Conservation (phyloP, 2,113 vertebrate species). For the Boulengerochromis microlepis region DNA sequence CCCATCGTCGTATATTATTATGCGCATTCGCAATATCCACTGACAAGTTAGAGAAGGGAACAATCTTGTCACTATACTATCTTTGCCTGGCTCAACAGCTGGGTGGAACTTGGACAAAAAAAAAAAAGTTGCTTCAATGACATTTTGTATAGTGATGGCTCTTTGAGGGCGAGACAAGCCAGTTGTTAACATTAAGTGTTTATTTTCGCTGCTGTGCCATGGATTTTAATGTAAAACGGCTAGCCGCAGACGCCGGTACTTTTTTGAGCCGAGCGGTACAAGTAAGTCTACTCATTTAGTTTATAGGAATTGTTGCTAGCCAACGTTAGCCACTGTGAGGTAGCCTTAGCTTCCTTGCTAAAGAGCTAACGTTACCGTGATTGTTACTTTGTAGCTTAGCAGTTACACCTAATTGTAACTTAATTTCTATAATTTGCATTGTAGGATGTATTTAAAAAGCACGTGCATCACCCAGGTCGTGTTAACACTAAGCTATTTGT, state of each 20-base stretch:
- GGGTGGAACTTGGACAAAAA: constrained; percentile 47
- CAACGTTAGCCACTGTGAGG: constrained; percentile 3
- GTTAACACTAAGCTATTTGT: not conserved
- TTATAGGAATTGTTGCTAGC: not conserved
- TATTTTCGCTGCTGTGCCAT: constrained; percentile 58
- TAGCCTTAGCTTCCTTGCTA: constrained; percentile 16
- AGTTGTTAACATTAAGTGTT: not conserved
- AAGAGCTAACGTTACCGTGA: not conserved
- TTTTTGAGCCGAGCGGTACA: constrained; percentile 92
- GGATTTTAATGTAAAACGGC: constrained; percentile 92
- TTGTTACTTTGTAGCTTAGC: not conserved
- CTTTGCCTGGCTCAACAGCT: constrained; percentile 59
- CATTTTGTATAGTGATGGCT: constrained; percentile 46
- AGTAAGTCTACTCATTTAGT: constrained; percentile 64
- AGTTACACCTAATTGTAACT: not conserved
- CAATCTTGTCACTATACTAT: not conserved
- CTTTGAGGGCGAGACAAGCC: not conserved
- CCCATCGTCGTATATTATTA: not conserved
- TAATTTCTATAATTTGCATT: not conserved
- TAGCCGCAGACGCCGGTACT: constrained; percentile 93
- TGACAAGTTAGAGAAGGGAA: fast-evolving
- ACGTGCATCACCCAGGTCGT: not conserved
- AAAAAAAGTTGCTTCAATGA: constrained; percentile 47
- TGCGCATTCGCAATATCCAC: not conserved
- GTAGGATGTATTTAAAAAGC: not conserved